These are phyloP conservation scores for Drosophila paramelanica DNA, from an alignment of 2,888 invertebrate genomes.

Conservation along the genomic window DNA sequence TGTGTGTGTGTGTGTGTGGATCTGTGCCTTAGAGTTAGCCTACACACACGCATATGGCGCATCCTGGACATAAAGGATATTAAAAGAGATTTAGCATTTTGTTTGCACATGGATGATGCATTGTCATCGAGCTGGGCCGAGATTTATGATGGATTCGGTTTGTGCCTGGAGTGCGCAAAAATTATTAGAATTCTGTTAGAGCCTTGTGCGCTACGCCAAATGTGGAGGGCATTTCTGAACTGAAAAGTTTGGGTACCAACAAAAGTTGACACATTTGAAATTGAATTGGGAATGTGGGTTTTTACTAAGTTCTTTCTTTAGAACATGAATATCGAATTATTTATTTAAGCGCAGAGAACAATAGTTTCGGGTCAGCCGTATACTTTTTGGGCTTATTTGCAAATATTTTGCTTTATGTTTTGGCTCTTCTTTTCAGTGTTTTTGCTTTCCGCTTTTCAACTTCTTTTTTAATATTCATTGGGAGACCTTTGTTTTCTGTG, in stretches of 20 bases:
- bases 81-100: conserved; percentile 82
- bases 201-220: conserved; percentile 53
- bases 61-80: conserved; percentile 81
- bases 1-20: conserved; percentile 8
- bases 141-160: conserved; percentile 82
- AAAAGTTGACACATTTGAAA: conserved; percentile 20
- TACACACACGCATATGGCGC: conserved; percentile 74
- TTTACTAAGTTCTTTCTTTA: neutral
- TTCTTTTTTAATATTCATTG: conserved; percentile 74
- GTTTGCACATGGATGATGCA: conserved; percentile 84
- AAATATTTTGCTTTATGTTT: conserved; percentile 25
- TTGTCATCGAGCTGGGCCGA: conserved; percentile 83
- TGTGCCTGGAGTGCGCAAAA: conserved; percentile 79
- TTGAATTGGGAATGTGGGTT: neutral
- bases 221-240: conserved; percentile 24
- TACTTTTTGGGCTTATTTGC: conserved; percentile 9
- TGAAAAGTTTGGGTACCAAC: neutral
- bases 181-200: conserved; percentile 74
- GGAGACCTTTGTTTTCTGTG: conserved; percentile 23
- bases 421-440: conserved; percentile 23
- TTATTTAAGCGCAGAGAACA: conserved; percentile 11
- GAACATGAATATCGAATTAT: neutral
- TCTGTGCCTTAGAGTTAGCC: conserved; percentile 54
- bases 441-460: conserved; percentile 53
- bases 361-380: conserved; percentile 19